Evolutionary conservation across 2,888 invertebrate genomes (phyloP), one percentile per base, ranked within the genome.

Genomic region (Agonum fuliginosum): DNA sequence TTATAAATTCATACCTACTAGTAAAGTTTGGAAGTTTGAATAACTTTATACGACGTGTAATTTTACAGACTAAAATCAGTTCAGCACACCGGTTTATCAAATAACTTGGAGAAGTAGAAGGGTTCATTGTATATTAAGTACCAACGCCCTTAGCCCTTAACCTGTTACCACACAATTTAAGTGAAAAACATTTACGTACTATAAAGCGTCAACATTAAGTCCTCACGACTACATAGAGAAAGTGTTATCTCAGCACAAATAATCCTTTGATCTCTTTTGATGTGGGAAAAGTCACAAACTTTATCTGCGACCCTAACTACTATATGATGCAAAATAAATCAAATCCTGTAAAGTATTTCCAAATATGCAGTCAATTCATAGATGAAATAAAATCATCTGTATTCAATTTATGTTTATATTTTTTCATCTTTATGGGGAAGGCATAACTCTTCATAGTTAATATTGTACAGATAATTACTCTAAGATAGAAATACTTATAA

Each of bases 361-460:
- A 37, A 37, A 37, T 37, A 37, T 37, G 37, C 37, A 37, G 37
- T 54, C 54, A 54, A 54, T 54, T 54, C 54, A 67, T 19, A 41
- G 67, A 19, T 65, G 37, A 67, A 41, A 67, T 37, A 8, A 10
- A 10, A 12, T 34, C 41, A 41, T 37, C 67, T 20, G 19, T 54
- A 22, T 24, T 54, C n/a, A 10, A 1, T 24, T 54, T 54, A 27
- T 37, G n/a, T 37, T 37, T 37, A 37, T 37, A 69, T 41, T 69
- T 69, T 69, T 20, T 20, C 20, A 37, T 69, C 17, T 30, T 54
- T 51, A 72, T 72, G 72, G 72, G 72, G 72, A 72, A 72, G 34
- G 54, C 27, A 72, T 54, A 72, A 72, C 72, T 72, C 72, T 72
- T 72, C 72, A 34, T 71, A 72, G 54, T 41, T 72, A 51, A 30